Evolutionary conservation across 2,113 vertebrate species (phyloP).

Genomic region (Solenodon paradoxus): DNA sequence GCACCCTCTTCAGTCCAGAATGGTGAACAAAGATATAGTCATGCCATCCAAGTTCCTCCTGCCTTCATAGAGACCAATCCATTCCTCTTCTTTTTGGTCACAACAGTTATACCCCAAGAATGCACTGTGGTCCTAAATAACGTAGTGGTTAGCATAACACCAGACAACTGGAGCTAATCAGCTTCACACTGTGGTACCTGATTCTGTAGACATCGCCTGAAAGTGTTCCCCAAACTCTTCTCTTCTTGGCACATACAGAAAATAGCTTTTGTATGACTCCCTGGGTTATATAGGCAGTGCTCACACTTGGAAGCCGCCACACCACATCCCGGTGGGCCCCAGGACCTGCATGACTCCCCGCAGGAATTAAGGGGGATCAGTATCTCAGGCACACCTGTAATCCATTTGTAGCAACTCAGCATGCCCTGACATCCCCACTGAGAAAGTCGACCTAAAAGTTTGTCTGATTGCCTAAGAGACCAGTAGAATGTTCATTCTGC

Average conservation of each 20-base stretch:
- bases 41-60: rapidly evolving
- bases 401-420: conserved; percentile 51
- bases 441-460: conserved; percentile 47
- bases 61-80: neutral
- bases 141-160: neutral
- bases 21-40: neutral
- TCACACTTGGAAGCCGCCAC: conserved; percentile 45
- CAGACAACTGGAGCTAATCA: neutral
- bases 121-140: neutral
- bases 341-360: neutral
- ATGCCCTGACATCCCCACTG: neutral
- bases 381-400: conserved; percentile 58
- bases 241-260: neutral
- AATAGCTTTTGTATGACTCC: neutral
- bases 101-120: neutral
- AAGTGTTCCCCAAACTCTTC: neutral
- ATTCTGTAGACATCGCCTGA: neutral
- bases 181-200: neutral
- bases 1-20: neutral
- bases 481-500: conserved; percentile 39
- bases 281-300: neutral
- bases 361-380: neutral
- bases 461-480: conserved; percentile 50
- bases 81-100: neutral
- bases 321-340: neutral